A percentile compares a stretch with the other conserved stretches of the same genome.
These are phyloP conservation scores for Tarsius wallacei DNA, from an alignment of 2,797 vertebrate genomes.

Conservation along the genomic window DNA sequence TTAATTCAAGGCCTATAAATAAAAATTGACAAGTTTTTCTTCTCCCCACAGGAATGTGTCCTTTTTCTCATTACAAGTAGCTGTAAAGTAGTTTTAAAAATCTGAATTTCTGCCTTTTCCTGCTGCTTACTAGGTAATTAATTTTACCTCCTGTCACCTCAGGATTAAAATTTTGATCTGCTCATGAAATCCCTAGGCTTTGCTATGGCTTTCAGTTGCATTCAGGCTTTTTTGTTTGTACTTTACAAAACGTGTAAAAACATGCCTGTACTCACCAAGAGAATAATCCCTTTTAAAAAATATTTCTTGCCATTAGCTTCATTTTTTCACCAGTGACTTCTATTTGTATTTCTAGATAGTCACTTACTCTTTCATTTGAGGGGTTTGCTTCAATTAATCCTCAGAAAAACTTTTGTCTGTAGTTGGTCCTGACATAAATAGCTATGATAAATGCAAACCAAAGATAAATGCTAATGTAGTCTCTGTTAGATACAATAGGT, in stretches of 20 bases:
- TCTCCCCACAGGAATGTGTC: neutral
- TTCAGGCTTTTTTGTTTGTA: neutral
- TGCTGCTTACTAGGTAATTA: neutral
- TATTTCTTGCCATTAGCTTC: neutral
- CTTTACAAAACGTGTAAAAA: neutral
- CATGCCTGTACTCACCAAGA: neutral
- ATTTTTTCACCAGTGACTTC: neutral
- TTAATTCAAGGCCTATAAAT: neutral
- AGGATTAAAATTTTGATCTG: neutral
- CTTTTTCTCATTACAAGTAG: neutral
- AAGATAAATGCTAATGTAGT: neutral
- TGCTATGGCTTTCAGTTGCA: neutral
- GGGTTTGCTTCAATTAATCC: neutral
- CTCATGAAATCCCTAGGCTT: neutral
- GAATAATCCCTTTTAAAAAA: neutral
- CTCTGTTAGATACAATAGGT: neutral
- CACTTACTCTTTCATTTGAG: neutral
- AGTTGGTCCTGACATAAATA: neutral
- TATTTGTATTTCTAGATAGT: neutral
- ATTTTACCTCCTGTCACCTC: neutral
- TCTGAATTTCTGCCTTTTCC: neutral
- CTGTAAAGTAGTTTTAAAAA: neutral
- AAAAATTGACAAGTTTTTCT: neutral
- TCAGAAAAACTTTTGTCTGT: neutral
- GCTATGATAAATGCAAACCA: neutral